These are phyloP conservation scores for Neelides folsomi DNA, from an alignment of 2,888 invertebrate genomes.

Conservation along the genomic window DNA sequence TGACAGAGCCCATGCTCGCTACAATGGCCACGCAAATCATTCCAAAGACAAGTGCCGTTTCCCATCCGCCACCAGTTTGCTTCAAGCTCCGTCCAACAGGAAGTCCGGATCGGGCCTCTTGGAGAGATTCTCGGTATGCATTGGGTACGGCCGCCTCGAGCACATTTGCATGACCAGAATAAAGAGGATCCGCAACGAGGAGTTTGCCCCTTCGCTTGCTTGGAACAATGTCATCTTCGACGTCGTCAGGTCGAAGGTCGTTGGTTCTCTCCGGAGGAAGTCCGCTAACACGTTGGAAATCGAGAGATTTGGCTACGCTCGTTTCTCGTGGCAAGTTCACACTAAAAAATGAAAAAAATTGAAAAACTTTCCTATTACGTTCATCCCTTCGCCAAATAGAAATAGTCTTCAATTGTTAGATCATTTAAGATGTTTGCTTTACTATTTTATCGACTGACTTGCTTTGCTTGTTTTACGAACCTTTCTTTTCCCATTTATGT, in stretches of 20 bases:
- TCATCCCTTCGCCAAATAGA: no score
- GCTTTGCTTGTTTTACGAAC: no score
- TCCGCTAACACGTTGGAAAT: slow-evolving; percentile 26
- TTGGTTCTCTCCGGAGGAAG: slow-evolving; percentile 25
- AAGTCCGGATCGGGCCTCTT: not conserved
- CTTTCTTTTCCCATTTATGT: no score
- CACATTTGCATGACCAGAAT: not conserved
- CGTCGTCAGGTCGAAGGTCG: slow-evolving; percentile 15
- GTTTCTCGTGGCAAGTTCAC: slow-evolving; percentile 31
- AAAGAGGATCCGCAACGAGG: not conserved
- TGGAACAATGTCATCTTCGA: not conserved
- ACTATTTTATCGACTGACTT: no score
- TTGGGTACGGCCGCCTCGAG: not conserved
- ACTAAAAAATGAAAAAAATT: slow-evolving; percentile 10
- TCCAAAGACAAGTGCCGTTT: slow-evolving; percentile 29
- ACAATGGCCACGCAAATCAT: slow-evolving; percentile 31
- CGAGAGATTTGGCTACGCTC: slow-evolving; percentile 31
- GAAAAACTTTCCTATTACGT: not conserved
- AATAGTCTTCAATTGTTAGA: no score
- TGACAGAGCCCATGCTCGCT: slow-evolving; percentile 27
- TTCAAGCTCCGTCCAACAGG: slow-evolving; percentile 1
- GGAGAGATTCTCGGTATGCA: not conserved
- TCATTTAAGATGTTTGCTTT: no score
- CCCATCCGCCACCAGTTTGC: slow-evolving; percentile 16
- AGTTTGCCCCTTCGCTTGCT: not conserved